Base-by-base conservation (phyloP, 2,113 vertebrate genomes). In the Gila orcuttii region DNA sequence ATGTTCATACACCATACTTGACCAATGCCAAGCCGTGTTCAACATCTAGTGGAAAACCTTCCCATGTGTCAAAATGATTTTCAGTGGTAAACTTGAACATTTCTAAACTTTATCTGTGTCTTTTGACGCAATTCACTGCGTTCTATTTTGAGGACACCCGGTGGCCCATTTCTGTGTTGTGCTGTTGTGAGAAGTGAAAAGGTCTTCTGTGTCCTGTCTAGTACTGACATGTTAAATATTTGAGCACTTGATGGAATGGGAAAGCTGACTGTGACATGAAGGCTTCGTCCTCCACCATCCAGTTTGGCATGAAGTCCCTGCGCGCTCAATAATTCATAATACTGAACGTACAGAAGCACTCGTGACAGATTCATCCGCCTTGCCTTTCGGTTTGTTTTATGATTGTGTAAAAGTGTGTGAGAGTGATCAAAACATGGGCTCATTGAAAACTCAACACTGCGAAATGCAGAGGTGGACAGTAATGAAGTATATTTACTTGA, bases 221-320 rank as follows among this genome's bases (percentile, higher is more conserved):
- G 82, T 36, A 78, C 86, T 76, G 83, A 86, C 88, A 88, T 78
- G 74, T 81, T 91, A 90, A 93, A 93, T 93, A 91, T 93, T 92
- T 92, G 75, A 90, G 68, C 64, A 82, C 19, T 23, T 82, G 77
- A 91, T 74, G 78, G 62, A 90, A 87, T 82, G 81, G 36, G 23
- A 83, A 64, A 55, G 28, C 80, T 23, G 33, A 21, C 85, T 86
- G 79, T 86, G 57, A 77, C 87, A 87, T 77, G 86, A 25, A 33
- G 73, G 60, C 82, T 50, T 82, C 52, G 25, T 55, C 66, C 64
- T 83, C 66, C 52, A 79, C 79, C 83, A 64, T 82, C 50, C 78
- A 89, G 77, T 90, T 85, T 90, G 73, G 88, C 68, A 50, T 83
- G 76, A 75, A 77, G 82, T 82, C 86, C 73, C 69, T 36, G 62